Evolutionary conservation across 92 coral and sea anemone genomes (phyloP).

Genomic region (Palythoa caribaeorum): DNA sequence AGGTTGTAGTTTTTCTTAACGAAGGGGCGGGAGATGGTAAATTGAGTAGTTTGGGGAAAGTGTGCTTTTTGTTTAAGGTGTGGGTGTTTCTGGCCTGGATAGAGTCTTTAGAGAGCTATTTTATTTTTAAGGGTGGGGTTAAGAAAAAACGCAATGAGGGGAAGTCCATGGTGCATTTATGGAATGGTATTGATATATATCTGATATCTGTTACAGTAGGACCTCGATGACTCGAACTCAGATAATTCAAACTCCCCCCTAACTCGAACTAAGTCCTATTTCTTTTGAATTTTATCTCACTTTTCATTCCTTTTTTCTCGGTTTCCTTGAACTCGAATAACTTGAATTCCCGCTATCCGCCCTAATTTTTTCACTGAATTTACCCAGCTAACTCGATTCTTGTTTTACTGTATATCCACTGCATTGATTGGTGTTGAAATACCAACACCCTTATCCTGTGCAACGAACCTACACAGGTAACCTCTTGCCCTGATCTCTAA

Average conservation of each 20-base stretch:
- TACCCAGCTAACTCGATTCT: background rate
- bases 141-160: conserved; percentile 8
- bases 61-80: conserved; percentile 24
- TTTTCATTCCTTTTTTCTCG: background rate
- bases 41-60: conserved; percentile 27
- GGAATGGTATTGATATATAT: conserved; percentile 7
- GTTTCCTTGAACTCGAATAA: conserved; percentile 1
- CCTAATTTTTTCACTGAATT: conserved; percentile 13
- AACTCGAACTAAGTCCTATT: conserved; percentile 20
- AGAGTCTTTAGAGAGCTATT: conserved; percentile 34
- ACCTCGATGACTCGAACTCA: conserved; percentile 11
- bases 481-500: conserved; percentile 15
- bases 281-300: conserved; percentile 11
- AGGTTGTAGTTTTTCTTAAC: conserved; percentile 27
- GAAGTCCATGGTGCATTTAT: conserved; percentile 30
- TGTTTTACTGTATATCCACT: conserved; percentile 7
- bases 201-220: conserved; percentile 27
- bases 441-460: conserved; percentile 12
- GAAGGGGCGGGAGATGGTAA: conserved; percentile 18
- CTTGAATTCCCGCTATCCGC: background rate
- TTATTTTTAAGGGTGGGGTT: conserved; percentile 29
- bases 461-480: background rate
- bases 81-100: conserved; percentile 17
- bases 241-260: background rate
- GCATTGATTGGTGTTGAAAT: conserved; percentile 8